Percentiles rank a stretch among this genome's conserved stretches.
Evolutionary conservation across 2,888 invertebrate species (phyloP).

Genomic region (Diploptera punctata): DNA sequence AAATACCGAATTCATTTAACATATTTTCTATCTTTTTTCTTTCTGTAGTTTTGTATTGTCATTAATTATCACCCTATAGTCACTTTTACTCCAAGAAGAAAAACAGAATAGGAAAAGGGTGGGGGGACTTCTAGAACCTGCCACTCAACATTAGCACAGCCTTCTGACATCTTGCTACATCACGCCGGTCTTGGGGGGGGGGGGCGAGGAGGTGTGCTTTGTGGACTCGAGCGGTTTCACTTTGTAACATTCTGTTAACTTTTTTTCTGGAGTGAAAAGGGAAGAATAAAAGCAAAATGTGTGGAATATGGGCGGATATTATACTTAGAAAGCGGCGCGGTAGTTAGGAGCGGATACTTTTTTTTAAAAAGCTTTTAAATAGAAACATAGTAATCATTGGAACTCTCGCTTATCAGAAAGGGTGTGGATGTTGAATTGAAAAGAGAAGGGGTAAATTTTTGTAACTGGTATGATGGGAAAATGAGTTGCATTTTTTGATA

Average conservation of each 20-base stretch:
- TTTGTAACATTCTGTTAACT: slow-evolving; percentile 10
- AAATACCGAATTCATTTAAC: too few species aligned
- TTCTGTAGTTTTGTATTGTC: background rate
- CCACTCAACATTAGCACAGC: slow-evolving; percentile 10
- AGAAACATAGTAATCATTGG: slow-evolving; percentile 5
- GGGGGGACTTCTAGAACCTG: background rate
- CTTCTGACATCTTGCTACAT: slow-evolving; percentile 13
- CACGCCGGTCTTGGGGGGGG: background rate
- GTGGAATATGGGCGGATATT: slow-evolving; percentile 9
- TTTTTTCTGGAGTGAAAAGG: background rate
- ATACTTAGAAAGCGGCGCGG: background rate
- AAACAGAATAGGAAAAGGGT: slow-evolving; percentile 2
- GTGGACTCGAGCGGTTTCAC: background rate
- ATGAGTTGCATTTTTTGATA: too few species aligned
- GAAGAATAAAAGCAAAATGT: background rate
- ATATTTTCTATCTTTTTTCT: too few species aligned
- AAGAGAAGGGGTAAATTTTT: too few species aligned
- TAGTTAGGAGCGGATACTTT: background rate
- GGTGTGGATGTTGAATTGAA: too few species aligned
- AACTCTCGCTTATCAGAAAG: too few species aligned
- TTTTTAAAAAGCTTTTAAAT: slow-evolving; percentile 5
- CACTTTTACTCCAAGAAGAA: background rate
- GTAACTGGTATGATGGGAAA: too few species aligned
- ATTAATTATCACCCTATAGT: slow-evolving; percentile 12
- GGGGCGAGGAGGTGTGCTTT: background rate